Percentiles rank a stretch among this genome's conserved stretches.
phyloP scores from a whole-genome alignment of 2,113 vertebrate species.

The Cyanoramphus novaezelandiae region DNA sequence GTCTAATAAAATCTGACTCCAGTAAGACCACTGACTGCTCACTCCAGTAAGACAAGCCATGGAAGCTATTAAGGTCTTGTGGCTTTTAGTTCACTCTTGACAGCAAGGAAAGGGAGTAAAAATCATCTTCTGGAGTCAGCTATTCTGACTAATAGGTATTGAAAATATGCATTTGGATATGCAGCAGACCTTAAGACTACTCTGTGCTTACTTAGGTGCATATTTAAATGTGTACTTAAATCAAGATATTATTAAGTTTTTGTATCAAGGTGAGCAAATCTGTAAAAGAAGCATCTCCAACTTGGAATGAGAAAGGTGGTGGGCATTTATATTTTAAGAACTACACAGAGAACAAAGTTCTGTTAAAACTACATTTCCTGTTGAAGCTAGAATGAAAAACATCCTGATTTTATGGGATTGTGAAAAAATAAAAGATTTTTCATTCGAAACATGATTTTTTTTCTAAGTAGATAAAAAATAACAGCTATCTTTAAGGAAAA shows the following conservation, averaged over 20 bases:
- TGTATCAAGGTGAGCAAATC: not conserved
- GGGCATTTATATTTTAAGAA: not conserved
- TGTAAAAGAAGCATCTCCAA: not conserved
- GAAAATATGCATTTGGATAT: not conserved
- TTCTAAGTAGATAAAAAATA: slow-evolving; percentile 38
- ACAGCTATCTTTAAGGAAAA: slow-evolving; percentile 18
- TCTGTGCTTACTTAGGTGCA: not conserved
- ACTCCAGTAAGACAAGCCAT: not conserved
- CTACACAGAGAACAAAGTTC: not conserved
- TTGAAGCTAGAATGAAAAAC: slow-evolving; percentile 10
- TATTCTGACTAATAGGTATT: not conserved
- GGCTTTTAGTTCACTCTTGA: not conserved
- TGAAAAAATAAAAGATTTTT: slow-evolving; percentile 8
- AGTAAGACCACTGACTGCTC: not conserved
- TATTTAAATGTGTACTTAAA: slow-evolving; percentile 11
- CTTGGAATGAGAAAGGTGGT: not conserved
- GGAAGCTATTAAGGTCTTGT: not conserved
- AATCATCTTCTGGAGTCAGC: not conserved
- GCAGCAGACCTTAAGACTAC: not conserved
- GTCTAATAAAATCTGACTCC: not conserved
- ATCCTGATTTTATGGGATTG: not conserved
- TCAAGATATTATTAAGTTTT: not conserved
- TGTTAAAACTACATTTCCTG: not conserved
- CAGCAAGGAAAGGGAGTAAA: not conserved
- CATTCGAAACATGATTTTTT: slow-evolving; percentile 8